phyloP scores from a whole-genome alignment of 2,113 vertebrate genomes.

The Phrynosoma blainvillii region DNA sequence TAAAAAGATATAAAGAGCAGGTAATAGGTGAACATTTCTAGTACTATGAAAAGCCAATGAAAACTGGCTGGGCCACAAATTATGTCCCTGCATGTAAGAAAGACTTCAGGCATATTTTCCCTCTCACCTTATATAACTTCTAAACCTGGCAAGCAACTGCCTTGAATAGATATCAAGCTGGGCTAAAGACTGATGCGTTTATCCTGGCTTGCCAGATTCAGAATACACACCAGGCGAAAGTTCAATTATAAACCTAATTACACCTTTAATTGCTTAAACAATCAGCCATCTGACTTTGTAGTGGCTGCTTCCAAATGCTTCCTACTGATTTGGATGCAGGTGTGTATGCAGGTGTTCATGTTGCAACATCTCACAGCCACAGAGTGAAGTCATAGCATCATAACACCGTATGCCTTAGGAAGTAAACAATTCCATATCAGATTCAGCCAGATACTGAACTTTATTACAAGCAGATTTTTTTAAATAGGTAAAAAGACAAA shows the following conservation, averaged over 20 bases:
- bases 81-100: constrained; percentile 40
- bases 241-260: constrained; percentile 78
- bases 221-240: constrained; percentile 60
- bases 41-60: not conserved
- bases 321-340: constrained; percentile 54
- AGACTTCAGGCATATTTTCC: constrained; percentile 48
- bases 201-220: constrained; percentile 59
- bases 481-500: not conserved
- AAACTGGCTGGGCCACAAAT: not conserved
- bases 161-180: constrained; percentile 55
- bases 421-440: not conserved
- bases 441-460: not conserved
- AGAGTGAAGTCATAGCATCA: not conserved
- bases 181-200: constrained; percentile 64
- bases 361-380: not conserved
- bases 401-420: not conserved
- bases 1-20: not conserved
- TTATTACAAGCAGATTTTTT: not conserved
- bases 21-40: too few species aligned
- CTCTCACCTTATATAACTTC: constrained; percentile 41
- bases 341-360: constrained; percentile 57
- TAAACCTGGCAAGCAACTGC: constrained; percentile 54
- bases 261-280: constrained; percentile 75
- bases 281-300: constrained; percentile 61
- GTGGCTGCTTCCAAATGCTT: constrained; percentile 35